A percentile compares a stretch with the other conserved stretches of the same genome.
Conservation (phyloP, 2,888 invertebrate species). For the Penaeus monodon region DNA sequence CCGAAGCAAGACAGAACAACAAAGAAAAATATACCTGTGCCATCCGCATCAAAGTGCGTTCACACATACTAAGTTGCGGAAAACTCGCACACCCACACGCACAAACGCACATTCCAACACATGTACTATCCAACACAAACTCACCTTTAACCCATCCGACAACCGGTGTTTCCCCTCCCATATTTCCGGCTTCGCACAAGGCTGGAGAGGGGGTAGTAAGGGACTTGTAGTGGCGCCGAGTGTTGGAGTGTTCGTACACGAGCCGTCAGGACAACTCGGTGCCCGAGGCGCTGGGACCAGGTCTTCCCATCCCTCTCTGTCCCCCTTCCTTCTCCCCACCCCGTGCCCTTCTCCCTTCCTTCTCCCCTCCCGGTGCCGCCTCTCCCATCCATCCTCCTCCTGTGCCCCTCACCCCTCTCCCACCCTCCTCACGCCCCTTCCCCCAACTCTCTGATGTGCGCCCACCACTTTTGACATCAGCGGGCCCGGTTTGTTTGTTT, state of each 20-base stretch:
- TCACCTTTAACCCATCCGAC: constrained; percentile 21
- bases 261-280: constrained; percentile 23
- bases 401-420: background rate
- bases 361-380: background rate
- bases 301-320: background rate
- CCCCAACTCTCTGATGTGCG: background rate
- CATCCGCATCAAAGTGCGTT: too few species aligned
- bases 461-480: constrained; percentile 4
- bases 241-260: constrained; percentile 3
- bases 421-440: background rate
- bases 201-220: background rate
- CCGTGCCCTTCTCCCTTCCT: constrained; percentile 4
- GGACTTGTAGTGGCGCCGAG: background rate
- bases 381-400: background rate
- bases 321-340: background rate
- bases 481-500: background rate
- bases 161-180: background rate
- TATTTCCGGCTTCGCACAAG: too few species aligned
- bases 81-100: too few species aligned
- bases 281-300: constrained; percentile 14
- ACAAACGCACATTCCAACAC: too few species aligned
- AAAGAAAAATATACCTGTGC: too few species aligned
- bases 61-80: too few species aligned
- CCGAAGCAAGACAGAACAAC: too few species aligned
- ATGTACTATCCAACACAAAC: background rate